phyloP scores from a whole-genome alignment of 2,888 invertebrate genomes.

The Melanophora roralis region DNA sequence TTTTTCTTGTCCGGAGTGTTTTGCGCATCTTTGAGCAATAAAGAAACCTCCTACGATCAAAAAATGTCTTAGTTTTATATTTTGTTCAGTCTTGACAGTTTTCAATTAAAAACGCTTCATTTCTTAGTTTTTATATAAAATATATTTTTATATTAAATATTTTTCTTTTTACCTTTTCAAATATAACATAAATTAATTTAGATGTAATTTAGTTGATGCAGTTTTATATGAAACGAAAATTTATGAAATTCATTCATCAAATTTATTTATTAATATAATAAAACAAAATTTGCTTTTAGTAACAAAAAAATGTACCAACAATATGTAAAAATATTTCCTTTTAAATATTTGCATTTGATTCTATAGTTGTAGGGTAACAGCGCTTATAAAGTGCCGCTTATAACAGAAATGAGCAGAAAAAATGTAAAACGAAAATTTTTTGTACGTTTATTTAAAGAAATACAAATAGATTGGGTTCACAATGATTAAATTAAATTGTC shows the following conservation, averaged over 20 bases:
- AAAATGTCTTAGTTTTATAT: too few species aligned
- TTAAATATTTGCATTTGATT: constrained; percentile 8
- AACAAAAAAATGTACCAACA: background rate
- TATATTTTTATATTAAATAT: background rate
- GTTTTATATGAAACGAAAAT: background rate
- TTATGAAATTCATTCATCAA: constrained; percentile 18
- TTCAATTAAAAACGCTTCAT: too few species aligned
- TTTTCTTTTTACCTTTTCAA: background rate
- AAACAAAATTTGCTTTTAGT: constrained; percentile 15
- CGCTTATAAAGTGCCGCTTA: background rate
- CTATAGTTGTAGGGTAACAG: background rate
- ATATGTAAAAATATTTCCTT: constrained; percentile 2
- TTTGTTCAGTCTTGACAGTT: too few species aligned
- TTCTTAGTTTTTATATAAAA: too few species aligned
- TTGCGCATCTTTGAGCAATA: too few species aligned
- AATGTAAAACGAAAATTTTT: background rate
- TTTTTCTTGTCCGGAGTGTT: too few species aligned
- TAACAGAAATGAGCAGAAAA: background rate
- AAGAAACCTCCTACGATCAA: too few species aligned
- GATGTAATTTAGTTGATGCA: background rate
- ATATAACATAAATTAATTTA: background rate
- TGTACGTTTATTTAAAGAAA: too few species aligned
- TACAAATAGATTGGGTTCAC: too few species aligned
- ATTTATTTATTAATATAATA: constrained; percentile 32
- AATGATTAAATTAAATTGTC: too few species aligned